phyloP scores from a whole-genome alignment of 2,888 invertebrate genomes.

The Athrips mouffetella region DNA sequence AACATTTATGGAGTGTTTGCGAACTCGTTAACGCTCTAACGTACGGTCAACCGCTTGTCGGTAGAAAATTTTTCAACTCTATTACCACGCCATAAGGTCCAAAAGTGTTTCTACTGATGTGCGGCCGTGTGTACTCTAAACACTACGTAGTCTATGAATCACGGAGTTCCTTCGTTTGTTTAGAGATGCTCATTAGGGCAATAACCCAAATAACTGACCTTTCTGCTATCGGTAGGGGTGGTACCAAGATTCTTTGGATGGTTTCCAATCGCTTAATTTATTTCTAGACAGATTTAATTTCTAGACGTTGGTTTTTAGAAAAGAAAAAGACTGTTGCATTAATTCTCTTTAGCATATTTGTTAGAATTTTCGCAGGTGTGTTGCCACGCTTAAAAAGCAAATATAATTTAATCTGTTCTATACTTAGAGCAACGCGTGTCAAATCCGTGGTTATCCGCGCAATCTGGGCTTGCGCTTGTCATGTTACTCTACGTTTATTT shows the following conservation, averaged over 20 bases:
- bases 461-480: no score
- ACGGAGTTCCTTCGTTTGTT: constrained; percentile 17
- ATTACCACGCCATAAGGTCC: no score
- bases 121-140: background rate
- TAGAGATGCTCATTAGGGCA: constrained; percentile 27
- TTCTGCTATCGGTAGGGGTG: constrained; percentile 25
- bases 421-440: background rate
- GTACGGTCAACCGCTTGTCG: no score
- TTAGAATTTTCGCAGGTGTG: no score
- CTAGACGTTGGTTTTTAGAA: background rate
- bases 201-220: constrained; percentile 37
- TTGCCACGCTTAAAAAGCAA: no score
- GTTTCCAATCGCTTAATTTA: constrained; percentile 1
- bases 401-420: background rate
- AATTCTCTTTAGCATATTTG: no score
- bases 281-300: background rate
- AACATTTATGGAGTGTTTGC: background rate
- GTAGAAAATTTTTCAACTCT: no score
- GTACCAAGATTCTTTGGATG: background rate
- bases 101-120: no score
- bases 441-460: background rate
- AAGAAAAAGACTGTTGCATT: no score
- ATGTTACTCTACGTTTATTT: background rate
- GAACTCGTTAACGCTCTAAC: background rate
- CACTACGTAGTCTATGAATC: constrained; percentile 23